Evolutionary conservation across 23 tunicate species (phyloP).

Genomic region (Styela plicata): DNA sequence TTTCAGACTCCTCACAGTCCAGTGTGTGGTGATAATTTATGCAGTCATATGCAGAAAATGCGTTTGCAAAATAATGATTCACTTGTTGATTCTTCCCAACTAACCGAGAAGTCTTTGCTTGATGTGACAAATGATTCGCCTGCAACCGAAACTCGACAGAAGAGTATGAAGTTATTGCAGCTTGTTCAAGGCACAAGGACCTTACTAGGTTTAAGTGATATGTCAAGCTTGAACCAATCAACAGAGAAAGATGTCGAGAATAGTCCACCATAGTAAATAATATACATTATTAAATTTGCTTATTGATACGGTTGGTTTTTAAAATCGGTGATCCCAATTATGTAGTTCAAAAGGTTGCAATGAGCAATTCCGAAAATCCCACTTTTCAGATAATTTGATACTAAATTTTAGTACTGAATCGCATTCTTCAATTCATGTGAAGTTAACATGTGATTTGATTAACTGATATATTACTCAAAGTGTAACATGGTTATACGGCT

Average conservation of each 20-base stretch:
- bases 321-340: too few relatives aligned
- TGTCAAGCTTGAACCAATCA: not conserved
- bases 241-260: not conserved
- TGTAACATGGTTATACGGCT: too few relatives aligned
- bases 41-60: constrained; percentile 8
- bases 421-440: too few relatives aligned
- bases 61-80: not conserved
- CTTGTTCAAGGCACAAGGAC: constrained; percentile 17
- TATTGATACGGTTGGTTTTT: too few relatives aligned
- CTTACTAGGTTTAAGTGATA: constrained; percentile 8
- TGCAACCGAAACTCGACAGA: not conserved
- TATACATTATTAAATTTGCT: too few relatives aligned
- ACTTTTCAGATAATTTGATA: too few relatives aligned
- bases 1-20: not conserved
- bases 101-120: not conserved
- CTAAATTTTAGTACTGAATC: too few relatives aligned
- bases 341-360: too few relatives aligned
- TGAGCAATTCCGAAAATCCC: too few relatives aligned
- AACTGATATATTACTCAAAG: too few relatives aligned
- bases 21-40: constrained; percentile 10
- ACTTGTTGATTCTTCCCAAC: not conserved
- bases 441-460: too few relatives aligned
- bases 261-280: too few relatives aligned
- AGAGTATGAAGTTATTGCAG: constrained; percentile 7
- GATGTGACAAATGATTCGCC: constrained; percentile 18